These are phyloP conservation scores for Hapalemur alaotrensis DNA, from an alignment of 2,797 vertebrate species.

Conservation along the genomic window DNA sequence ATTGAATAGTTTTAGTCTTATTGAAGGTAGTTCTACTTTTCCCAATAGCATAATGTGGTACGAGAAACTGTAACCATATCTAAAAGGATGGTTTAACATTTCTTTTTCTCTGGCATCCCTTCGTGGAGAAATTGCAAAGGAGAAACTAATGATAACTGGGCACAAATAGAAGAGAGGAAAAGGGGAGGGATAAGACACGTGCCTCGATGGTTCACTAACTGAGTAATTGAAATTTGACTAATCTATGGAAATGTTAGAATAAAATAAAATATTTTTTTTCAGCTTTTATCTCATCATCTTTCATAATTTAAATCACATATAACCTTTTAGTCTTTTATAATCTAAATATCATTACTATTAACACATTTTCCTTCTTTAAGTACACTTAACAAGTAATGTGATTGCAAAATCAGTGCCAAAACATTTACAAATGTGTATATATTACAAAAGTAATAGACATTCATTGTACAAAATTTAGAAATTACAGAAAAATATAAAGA, in stretches of 20 bases:
- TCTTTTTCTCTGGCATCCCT: not conserved
- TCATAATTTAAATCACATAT: constrained; percentile 3
- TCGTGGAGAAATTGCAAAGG: not conserved
- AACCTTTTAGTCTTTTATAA: not conserved
- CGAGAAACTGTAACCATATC: not conserved
- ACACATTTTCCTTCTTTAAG: not conserved
- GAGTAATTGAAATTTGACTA: not conserved
- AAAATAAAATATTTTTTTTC: constrained; percentile 14
- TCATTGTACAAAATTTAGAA: not conserved
- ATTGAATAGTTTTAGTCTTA: not conserved
- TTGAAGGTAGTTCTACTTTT: not conserved
- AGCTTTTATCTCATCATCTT: not conserved
- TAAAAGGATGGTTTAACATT: not conserved
- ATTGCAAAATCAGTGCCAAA: not conserved
- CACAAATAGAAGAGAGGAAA: not conserved
- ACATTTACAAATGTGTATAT: not conserved
- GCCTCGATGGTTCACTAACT: not conserved
- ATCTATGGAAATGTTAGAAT: not conserved
- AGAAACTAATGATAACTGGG: not conserved
- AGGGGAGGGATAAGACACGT: not conserved
- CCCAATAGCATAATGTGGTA: not conserved
- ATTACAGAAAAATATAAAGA: constrained; percentile 39
- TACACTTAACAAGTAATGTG: not conserved
- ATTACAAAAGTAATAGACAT: not conserved
- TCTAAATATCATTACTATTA: not conserved